phyloP scores from a whole-genome alignment of 2,888 invertebrate species.

The Spodoptera littoralis region DNA sequence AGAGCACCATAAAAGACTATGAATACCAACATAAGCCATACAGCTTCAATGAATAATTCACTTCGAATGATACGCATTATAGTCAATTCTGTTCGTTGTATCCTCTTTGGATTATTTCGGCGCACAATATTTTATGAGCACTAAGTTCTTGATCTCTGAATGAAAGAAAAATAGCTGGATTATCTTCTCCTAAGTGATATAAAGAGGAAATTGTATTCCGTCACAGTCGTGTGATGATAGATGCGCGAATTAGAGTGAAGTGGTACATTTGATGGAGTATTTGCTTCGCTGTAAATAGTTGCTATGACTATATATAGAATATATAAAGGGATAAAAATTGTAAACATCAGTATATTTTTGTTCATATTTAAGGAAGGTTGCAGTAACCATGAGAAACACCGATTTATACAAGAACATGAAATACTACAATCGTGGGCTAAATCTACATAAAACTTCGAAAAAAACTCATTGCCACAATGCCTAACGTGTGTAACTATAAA shows the following conservation, averaged over 20 bases:
- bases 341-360: too few species aligned
- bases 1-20: conserved; percentile 46
- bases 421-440: too few species aligned
- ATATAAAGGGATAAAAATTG: too few species aligned
- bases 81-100: conserved; percentile 49
- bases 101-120: conserved; percentile 39
- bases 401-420: too few species aligned
- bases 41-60: conserved; percentile 55
- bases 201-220: conserved; percentile 32
- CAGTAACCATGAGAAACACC: too few species aligned
- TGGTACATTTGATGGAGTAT: conserved; percentile 5
- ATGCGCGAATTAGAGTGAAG: conserved; percentile 13
- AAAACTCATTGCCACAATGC: too few species aligned
- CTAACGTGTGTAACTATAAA: too few species aligned
- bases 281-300: conserved; percentile 5
- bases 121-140: conserved; percentile 43
- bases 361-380: too few species aligned
- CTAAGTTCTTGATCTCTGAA: conserved; percentile 46
- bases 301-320: too few species aligned
- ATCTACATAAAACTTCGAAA: too few species aligned
- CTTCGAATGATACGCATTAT: conserved; percentile 43
- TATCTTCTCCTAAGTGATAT: conserved; percentile 40
- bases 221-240: conserved; percentile 22
- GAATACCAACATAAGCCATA: conserved; percentile 47
- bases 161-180: conserved; percentile 39